Base-by-base conservation (phyloP, 2,797 vertebrate genomes). In the Zenarchopterus dispar region DNA sequence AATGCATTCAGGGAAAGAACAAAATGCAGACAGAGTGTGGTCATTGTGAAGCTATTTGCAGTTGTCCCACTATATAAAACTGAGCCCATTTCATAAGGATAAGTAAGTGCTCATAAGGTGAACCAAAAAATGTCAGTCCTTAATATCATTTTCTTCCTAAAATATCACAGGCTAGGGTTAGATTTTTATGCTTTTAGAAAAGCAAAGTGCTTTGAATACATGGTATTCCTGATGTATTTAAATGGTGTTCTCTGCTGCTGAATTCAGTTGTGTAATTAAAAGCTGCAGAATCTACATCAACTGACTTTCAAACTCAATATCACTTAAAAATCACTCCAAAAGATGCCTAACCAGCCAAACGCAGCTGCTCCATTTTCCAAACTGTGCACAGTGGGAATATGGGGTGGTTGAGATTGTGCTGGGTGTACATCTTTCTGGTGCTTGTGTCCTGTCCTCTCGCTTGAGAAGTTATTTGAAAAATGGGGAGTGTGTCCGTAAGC, bases 401-500 rank as follows among this genome's bases (percentile, higher is more conserved):
- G 9, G 36, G 42, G 15, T 23, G 56, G 42, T 19, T 17, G 54
- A 21, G 42, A 31, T 51, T 21, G 36, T 56, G 46, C 21, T 21
- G 50, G 33, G 49, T 57, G 54, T 23, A 66, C 62, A 36, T 85
- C 61, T 74, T 60, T 24, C 68, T 55, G 6, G 23, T 58, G 69
- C 73, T 71, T 73, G 67, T 73, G 80, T 81, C 79, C 81, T 77
- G 82, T 90, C 81, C 84, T 91, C 89, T 88, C 91, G 91, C 89
- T 93, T 91, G 92, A 93, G 91, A 91, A 93, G 89, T 93, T 92
- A 93, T 93, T 82, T 93, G 92, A 93, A 91, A 93, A 93, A 94
- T 93, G 91, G 90, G 83, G 69, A 83, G 78, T 67, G 70, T 75
- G 86, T 92, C 93, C 85, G 58, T 45, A 44, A 84, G 90, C 93